These are phyloP conservation scores for Pollicipes pollicipes DNA, from an alignment of 1,140 invertebrate species.

Conservation along the genomic window DNA sequence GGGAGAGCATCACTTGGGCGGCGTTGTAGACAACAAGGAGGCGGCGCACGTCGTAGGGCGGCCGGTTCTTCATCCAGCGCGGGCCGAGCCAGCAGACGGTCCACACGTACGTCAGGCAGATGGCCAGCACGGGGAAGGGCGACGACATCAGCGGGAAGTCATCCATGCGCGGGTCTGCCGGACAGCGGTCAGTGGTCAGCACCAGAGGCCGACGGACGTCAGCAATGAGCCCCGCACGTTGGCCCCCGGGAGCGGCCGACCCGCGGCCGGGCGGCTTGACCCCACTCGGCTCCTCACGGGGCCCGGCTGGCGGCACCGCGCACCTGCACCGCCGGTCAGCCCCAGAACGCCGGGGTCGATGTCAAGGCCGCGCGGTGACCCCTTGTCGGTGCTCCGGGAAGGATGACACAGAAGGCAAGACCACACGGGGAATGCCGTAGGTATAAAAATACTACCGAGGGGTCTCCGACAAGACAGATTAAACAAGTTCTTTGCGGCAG, in stretches of 20 bases:
- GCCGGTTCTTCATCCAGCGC: slow-evolving; percentile 65
- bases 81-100: slow-evolving; percentile 66
- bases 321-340: too few relatives aligned
- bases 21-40: slow-evolving; percentile 67
- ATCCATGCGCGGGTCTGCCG: slow-evolving; percentile 59
- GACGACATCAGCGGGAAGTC: slow-evolving; percentile 81
- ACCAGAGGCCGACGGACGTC: background rate
- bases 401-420: too few relatives aligned
- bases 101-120: slow-evolving; percentile 68
- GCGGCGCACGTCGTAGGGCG: slow-evolving; percentile 59
- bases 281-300: background rate
- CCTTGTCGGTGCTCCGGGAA: too few relatives aligned
- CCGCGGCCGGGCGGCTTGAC: background rate
- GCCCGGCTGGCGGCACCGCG: too few relatives aligned
- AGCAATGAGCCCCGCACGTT: slow-evolving; percentile 5
- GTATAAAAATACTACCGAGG: too few relatives aligned
- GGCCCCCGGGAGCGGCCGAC: background rate
- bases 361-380: too few relatives aligned
- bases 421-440: too few relatives aligned
- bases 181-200: background rate
- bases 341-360: too few relatives aligned
- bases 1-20: slow-evolving; percentile 61
- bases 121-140: slow-evolving; percentile 65
- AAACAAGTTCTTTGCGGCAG: too few relatives aligned
- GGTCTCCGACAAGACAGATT: too few relatives aligned